phyloP scores from a whole-genome alignment of 2,797 vertebrate genomes.

The Mus minutoides region DNA sequence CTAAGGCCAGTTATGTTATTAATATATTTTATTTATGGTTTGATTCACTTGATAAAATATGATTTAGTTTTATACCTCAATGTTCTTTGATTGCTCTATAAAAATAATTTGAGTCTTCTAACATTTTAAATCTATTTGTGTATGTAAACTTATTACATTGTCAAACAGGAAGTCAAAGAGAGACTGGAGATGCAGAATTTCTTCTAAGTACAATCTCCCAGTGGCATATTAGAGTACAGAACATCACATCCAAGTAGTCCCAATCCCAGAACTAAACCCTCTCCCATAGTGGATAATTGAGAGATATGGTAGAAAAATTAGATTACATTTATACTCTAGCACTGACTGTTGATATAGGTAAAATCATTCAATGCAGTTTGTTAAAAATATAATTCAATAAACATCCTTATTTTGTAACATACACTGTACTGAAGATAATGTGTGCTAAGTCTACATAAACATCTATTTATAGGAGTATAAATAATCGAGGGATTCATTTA shows the following conservation, averaged over 20 bases:
- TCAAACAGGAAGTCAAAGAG: neutral
- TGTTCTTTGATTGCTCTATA: neutral
- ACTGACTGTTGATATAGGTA: neutral
- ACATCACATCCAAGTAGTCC: no score
- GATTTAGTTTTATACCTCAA: neutral
- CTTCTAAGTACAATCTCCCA: neutral
- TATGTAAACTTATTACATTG: neutral
- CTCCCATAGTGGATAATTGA: neutral
- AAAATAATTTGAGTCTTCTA: neutral
- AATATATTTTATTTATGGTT: neutral
- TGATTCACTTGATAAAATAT: neutral
- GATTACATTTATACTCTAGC: neutral
- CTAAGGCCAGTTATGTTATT: neutral
- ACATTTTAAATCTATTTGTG: neutral
- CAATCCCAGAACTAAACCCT: neutral
- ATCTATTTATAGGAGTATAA: neutral
- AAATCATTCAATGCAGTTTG: neutral
- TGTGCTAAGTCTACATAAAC: neutral
- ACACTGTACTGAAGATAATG: constrained; percentile 17
- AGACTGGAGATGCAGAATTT: neutral
- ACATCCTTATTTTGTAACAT: neutral
- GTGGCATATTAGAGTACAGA: no score
- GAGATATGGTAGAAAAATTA: neutral
- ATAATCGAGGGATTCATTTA: neutral
- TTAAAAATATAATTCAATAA: constrained; percentile 15